Percentiles rank a stretch among this genome's conserved stretches.
phyloP scores from a whole-genome alignment of 2,888 invertebrate genomes.

The Pyrrhia umbra region DNA sequence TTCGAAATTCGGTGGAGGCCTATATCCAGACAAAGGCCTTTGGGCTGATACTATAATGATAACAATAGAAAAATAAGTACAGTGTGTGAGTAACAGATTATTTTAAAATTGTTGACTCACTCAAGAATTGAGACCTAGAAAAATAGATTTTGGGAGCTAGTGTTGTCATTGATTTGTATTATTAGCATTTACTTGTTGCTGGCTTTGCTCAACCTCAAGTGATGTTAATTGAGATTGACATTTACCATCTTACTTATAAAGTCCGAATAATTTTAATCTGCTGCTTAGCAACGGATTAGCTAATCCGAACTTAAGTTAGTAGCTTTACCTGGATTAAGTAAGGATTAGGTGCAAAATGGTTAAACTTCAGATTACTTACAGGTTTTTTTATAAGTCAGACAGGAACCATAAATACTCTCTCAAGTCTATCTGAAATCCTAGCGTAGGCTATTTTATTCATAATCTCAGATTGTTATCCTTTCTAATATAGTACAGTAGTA shows the following conservation, averaged over 20 bases:
- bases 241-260: no score
- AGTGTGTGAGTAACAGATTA: slow-evolving; percentile 34
- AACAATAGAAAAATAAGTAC: slow-evolving; percentile 4
- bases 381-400: no score
- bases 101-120: slow-evolving; percentile 31
- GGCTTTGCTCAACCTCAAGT: not conserved
- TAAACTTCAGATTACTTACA: no score
- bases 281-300: no score
- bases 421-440: slow-evolving; percentile 16
- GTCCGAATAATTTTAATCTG: no score
- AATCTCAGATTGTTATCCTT: no score
- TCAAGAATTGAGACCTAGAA: slow-evolving; percentile 40
- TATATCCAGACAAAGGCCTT: not conserved
- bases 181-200: slow-evolving; percentile 22
- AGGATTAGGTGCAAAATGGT: no score
- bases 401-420: slow-evolving; percentile 12
- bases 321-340: no score
- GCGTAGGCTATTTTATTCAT: no score
- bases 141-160: slow-evolving; percentile 35
- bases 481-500: no score
- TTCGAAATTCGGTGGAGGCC: slow-evolving; percentile 2
- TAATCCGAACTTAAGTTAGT: no score
- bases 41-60: not conserved
- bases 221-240: slow-evolving; percentile 36
- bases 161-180: slow-evolving; percentile 40